A percentile compares a stretch with the other conserved stretches of the same genome.
Conservation (phyloP, 2,888 invertebrate species). For the Eulithis prunata region DNA sequence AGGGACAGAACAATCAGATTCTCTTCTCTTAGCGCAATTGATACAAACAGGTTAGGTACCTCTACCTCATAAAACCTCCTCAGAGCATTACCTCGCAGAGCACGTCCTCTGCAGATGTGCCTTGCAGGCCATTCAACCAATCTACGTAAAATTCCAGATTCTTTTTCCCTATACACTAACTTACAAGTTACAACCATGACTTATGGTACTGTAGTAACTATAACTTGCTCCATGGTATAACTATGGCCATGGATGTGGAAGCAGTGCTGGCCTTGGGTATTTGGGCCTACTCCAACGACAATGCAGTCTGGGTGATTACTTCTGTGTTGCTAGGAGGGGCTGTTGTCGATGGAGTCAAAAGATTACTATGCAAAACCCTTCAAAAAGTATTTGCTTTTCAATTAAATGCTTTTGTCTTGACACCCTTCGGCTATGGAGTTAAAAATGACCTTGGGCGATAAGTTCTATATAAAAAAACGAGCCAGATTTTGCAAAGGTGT, state of each 20-base stretch:
- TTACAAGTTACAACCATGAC: not conserved
- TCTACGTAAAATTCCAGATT: too few relatives aligned
- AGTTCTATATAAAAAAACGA: not conserved
- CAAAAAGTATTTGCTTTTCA: not conserved
- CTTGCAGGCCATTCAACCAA: too few relatives aligned
- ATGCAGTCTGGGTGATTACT: conserved; percentile 31
- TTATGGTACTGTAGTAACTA: not conserved
- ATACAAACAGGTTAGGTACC: too few relatives aligned
- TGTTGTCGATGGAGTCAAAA: conserved; percentile 24
- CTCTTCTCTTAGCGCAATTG: too few relatives aligned
- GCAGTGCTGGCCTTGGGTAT: conserved; percentile 17
- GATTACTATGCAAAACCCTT: not conserved
- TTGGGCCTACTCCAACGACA: conserved; percentile 43
- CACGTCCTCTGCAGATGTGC: too few relatives aligned
- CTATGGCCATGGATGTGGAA: conserved; percentile 4
- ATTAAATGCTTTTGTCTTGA: not conserved
- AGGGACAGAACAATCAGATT: too few relatives aligned
- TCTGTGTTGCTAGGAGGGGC: conserved; percentile 23
- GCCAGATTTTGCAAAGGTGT: too few relatives aligned
- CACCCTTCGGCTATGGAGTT: not conserved
- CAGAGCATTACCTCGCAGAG: too few relatives aligned
- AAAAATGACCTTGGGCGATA: not conserved
- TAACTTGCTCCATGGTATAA: not conserved
- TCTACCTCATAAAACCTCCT: too few relatives aligned
- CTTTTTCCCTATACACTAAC: too few relatives aligned